phyloP scores from a whole-genome alignment of 2,113 vertebrate species.

The Balaeniceps rex region DNA sequence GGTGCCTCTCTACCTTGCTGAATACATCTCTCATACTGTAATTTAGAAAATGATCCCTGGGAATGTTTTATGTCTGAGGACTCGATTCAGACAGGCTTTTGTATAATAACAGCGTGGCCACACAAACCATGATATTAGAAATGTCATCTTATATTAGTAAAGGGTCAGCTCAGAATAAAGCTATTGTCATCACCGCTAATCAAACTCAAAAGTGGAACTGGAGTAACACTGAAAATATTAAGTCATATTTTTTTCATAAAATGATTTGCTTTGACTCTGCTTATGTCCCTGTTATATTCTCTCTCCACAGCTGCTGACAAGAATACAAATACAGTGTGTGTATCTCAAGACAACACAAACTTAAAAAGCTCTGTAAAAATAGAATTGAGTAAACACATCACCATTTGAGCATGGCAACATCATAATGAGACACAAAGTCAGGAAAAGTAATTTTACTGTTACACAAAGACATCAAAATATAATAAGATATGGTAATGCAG shows the following conservation, averaged over 20 bases:
- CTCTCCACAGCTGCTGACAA: not conserved
- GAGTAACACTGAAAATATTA: not conserved
- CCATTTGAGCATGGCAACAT: not conserved
- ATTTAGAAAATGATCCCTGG: slow-evolving; percentile 18
- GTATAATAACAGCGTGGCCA: not conserved
- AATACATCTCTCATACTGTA: not conserved
- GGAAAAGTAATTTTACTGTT: not conserved
- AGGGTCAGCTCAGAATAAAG: not conserved
- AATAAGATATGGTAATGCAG: not conserved
- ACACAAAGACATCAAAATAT: not conserved
- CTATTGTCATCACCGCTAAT: slow-evolving; percentile 21
- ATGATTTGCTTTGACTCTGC: not conserved
- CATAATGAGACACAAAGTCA: not conserved
- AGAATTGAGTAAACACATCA: not conserved
- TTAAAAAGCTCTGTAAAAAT: not conserved
- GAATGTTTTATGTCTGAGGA: not conserved
- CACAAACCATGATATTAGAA: not conserved
- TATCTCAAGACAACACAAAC: not conserved
- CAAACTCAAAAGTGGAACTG: not conserved
- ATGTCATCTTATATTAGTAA: not conserved
- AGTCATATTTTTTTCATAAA: not conserved
- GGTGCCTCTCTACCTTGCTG: not conserved
- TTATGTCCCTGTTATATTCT: not conserved
- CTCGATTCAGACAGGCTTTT: not conserved
- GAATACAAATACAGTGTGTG: not conserved